Percentiles rank a stretch among this genome's conserved stretches.
Evolutionary conservation across 1,140 invertebrate species (phyloP).

Genomic region (Heliconius hermathena): DNA sequence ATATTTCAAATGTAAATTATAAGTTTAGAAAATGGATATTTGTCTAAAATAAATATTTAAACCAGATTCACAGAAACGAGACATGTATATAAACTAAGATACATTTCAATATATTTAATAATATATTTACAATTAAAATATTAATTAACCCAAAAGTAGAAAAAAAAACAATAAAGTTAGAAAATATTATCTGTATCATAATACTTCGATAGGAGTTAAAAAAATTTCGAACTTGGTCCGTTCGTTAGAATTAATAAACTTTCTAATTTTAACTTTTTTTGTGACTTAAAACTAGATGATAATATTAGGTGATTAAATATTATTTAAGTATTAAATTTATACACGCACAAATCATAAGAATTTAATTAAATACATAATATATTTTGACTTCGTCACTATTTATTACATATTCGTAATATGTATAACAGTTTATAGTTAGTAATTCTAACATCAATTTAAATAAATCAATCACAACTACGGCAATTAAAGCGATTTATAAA

Average conservation of each 20-base stretch:
- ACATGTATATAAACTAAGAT: background rate
- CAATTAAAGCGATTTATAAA: background rate
- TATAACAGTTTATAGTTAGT: constrained; percentile 12
- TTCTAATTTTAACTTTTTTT: background rate
- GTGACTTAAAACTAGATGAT: background rate
- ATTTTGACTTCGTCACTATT: constrained; percentile 28
- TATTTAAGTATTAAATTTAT: background rate
- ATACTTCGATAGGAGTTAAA: constrained; percentile 18
- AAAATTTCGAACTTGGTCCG: constrained; percentile 30
- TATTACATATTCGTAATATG: constrained; percentile 24
- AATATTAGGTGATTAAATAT: background rate
- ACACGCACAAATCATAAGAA: background rate
- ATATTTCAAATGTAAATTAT: too few species aligned
- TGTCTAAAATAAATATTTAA: too few species aligned
- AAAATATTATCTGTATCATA: constrained; percentile 16
- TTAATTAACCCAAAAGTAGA: background rate
- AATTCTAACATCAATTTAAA: constrained; percentile 7
- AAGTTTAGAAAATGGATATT: too few species aligned
- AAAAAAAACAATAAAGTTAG: constrained; percentile 6
- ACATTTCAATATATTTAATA: constrained; percentile 6
- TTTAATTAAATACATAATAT: background rate
- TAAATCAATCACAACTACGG: background rate
- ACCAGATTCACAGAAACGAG: background rate
- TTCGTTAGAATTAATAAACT: constrained; percentile 8
- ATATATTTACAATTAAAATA: constrained; percentile 3